A percentile compares a stretch with the other conserved stretches of the same genome.
These are phyloP conservation scores for Electrophaes corylata DNA, from an alignment of 2,888 invertebrate genomes.

Conservation along the genomic window DNA sequence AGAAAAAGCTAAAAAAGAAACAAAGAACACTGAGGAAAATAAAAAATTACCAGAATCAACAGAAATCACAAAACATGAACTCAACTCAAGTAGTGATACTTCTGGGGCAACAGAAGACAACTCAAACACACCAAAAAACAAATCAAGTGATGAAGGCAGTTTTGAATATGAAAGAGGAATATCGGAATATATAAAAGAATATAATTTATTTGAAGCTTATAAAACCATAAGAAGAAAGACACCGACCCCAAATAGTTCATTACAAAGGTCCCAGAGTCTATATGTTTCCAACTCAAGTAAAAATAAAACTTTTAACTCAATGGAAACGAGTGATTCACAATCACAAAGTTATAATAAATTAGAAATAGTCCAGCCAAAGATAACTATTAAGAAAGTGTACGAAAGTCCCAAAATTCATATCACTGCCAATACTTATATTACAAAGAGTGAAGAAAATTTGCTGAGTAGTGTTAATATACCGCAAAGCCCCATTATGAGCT, in stretches of 20 bases:
- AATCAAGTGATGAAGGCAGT: conserved; percentile 23
- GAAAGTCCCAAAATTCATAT: conserved; percentile 39
- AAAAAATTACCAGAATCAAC: not conserved
- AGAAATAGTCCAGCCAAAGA: conserved; percentile 37
- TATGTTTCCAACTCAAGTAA: conserved; percentile 24
- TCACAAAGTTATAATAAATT: conserved; percentile 29
- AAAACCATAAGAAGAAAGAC: conserved; percentile 40
- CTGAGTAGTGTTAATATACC: conserved; percentile 28
- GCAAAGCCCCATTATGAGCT: conserved; percentile 21
- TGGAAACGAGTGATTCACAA: conserved; percentile 15
- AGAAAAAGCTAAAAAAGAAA: conserved; percentile 38
- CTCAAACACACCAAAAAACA: conserved; percentile 10
- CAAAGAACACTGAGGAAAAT: conserved; percentile 19
- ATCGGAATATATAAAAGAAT: conserved; percentile 40
- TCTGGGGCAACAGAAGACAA: conserved; percentile 27
- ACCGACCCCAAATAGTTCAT: conserved; percentile 34
- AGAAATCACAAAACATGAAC: not conserved
- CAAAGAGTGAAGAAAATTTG: conserved; percentile 37
- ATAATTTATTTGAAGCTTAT: conserved; percentile 41
- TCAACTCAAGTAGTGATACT: conserved; percentile 11
- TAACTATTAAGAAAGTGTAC: conserved; percentile 38
- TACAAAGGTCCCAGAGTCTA: conserved; percentile 27
- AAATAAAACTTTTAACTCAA: conserved; percentile 18
- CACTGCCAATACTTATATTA: conserved; percentile 36
- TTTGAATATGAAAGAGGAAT: conserved; percentile 32